phyloP scores from a whole-genome alignment of 2,797 vertebrate species.

The Limnodromus scolopaceus region DNA sequence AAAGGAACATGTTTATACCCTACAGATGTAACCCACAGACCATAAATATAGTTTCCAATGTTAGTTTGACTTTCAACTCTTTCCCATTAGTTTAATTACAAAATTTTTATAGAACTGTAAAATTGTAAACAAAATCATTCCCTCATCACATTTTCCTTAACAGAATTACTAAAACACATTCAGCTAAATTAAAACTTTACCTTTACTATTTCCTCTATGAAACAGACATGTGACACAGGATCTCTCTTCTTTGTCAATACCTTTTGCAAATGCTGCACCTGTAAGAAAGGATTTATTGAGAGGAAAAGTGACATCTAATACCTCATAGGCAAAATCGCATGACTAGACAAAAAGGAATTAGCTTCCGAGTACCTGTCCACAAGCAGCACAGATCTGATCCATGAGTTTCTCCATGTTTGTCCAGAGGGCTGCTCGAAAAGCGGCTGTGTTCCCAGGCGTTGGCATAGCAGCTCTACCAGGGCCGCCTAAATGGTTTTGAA shows the following conservation, averaged over 20 bases:
- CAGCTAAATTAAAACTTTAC: conserved; percentile 74
- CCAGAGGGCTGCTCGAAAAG: conserved; percentile 96
- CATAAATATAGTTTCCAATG: not conserved
- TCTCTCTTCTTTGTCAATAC: conserved; percentile 95
- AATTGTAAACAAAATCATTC: not conserved
- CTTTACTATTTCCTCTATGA: conserved; percentile 96
- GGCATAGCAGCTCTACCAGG: conserved; percentile 94
- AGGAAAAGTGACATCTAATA: not conserved
- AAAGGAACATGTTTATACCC: not conserved
- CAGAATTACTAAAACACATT: not conserved
- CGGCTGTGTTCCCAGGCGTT: conserved; percentile 92
- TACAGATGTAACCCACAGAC: not conserved
- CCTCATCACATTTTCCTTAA: not conserved
- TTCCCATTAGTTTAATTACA: not conserved
- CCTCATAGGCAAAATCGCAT: not conserved
- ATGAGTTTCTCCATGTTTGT: conserved; percentile 97
- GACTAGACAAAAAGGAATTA: not conserved
- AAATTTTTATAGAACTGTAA: not conserved
- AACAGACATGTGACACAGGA: conserved; percentile 94
- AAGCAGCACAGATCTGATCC: conserved; percentile 95
- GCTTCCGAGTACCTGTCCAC: conserved; percentile 79
- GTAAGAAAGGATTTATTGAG: conserved; percentile 12
- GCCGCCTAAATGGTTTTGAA: conserved; percentile 76
- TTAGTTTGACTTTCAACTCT: not conserved
- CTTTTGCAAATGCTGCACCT: conserved; percentile 98